Base-by-base conservation (phyloP, 2,888 invertebrate species). In the Erebia aethiops region DNA sequence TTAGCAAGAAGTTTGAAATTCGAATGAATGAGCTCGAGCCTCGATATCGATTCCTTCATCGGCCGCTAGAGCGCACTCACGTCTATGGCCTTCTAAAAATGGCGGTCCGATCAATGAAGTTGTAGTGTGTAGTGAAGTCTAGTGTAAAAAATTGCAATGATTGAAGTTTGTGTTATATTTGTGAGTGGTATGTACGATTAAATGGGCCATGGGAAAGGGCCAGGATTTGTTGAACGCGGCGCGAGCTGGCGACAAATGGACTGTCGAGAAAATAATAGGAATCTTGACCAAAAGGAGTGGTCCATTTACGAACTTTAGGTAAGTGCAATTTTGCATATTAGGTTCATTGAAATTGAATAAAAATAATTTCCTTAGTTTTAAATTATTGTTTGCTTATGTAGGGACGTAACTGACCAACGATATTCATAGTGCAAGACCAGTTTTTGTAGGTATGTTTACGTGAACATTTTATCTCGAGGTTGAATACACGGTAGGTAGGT, bases 201-300 rank as follows among this genome's bases (percentile, higher is more conserved):
- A 85, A 91, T 90, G 91, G 93, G 91, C 88, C 87, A 99, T 99
- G 98, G 98, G 98, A 88, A 98, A 98, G 94, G 98, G 99, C 93
- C 98, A 98, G 93, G 98, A 99, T 94, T 95, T 99, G 91, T 95
- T 99, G 90, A 98, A 99, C 88, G 99, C 98, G 81, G 98, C 98
- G 80, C 96, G 98, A 84, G 97, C 96, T 94, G 99, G 98, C 87
- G 98, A 98, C 92, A 95, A 96, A 83, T 95, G 95, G 80, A 95
- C 96, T 82, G 97, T 98, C 78, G 98, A 98, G 91, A 98, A 98
- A 94, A 97, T 98, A 85, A 94, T 98, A 82, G 96, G 95, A 81
- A 97, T 97, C 92, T 96, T 97, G 94, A 96, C 96, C 84, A 98
- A 97, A 95, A 96, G 97, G 95, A 97, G 97, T 95, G 98, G 98